Evolutionary conservation across 2,797 vertebrate genomes (phyloP).

Genomic region (Argentina silus): DNA sequence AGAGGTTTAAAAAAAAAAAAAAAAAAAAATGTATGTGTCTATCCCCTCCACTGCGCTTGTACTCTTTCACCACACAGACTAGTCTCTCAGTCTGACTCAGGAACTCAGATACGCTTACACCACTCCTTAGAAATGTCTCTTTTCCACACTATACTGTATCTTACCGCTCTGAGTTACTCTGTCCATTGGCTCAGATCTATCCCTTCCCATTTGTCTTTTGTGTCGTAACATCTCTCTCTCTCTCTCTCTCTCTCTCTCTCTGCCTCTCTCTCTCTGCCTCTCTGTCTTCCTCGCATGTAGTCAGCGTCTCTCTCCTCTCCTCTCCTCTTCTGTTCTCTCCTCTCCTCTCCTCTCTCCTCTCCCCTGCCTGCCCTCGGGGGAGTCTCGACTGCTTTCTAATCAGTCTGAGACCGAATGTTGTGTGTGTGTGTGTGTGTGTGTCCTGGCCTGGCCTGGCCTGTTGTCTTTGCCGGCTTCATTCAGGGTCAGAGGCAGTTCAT

Average conservation of each 20-base stretch:
- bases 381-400: slow-evolving; percentile 57
- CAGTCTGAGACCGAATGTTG: slow-evolving; percentile 35
- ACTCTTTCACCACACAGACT: not conserved
- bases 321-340: slow-evolving; percentile 50
- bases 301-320: slow-evolving; percentile 44
- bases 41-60: not conserved
- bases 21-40: too few relatives aligned
- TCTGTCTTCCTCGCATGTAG: slow-evolving; percentile 44
- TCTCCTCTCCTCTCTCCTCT: slow-evolving; percentile 46
- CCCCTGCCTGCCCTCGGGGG: slow-evolving; percentile 39
- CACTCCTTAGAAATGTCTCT: slow-evolving; percentile 26
- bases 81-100: not conserved
- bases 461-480: not conserved
- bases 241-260: not conserved
- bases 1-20: too few relatives aligned
- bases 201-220: slow-evolving; percentile 64
- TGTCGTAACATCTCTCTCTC: slow-evolving; percentile 65
- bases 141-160: not conserved
- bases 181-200: slow-evolving; percentile 56
- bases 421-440: slow-evolving; percentile 37
- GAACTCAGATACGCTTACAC: slow-evolving; percentile 8
- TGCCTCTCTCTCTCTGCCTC: not conserved
- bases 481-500: not conserved
- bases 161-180: slow-evolving; percentile 24
- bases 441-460: not conserved